Evolutionary conservation across 2,888 invertebrate genomes (phyloP).

Genomic region (Ormyrus labotus): DNA sequence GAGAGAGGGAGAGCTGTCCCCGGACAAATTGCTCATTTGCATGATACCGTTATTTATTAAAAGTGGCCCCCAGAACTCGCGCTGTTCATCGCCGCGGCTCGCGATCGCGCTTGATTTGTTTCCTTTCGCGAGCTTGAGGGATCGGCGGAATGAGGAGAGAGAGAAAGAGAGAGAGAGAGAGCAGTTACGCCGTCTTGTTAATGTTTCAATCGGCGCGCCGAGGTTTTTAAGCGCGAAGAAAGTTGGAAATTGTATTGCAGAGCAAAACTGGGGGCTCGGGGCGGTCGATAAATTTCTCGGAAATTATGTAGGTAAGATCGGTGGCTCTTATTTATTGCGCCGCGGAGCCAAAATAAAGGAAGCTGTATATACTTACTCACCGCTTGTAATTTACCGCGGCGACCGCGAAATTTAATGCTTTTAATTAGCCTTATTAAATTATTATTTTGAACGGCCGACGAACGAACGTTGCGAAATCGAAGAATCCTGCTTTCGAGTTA

Average conservation of each 20-base stretch:
- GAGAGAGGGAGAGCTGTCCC: constrained; percentile 47
- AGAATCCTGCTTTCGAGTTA: background rate
- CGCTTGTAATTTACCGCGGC: too few relatives aligned
- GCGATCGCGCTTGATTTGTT: constrained; percentile 40
- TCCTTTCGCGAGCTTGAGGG: background rate
- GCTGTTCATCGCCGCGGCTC: constrained; percentile 55
- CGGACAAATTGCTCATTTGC: constrained; percentile 72
- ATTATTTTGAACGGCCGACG: constrained; percentile 11
- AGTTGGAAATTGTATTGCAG: too few relatives aligned
- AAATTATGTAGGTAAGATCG: too few relatives aligned
- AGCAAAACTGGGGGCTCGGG: too few relatives aligned
- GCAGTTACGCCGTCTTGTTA: constrained; percentile 21
- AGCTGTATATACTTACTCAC: too few relatives aligned
- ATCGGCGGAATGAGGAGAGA: background rate
- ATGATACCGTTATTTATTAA: constrained; percentile 73
- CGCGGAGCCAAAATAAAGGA: too few relatives aligned
- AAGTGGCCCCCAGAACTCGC: background rate
- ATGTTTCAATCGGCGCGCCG: constrained; percentile 8
- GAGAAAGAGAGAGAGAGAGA: background rate
- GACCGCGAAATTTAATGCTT: background rate
- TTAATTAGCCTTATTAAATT: constrained; percentile 45
- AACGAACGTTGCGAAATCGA: constrained; percentile 23
- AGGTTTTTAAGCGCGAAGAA: background rate
- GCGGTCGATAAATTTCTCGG: too few relatives aligned
- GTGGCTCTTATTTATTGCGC: too few relatives aligned